Base-by-base conservation (phyloP, 1,140 invertebrate species). In the Periplaneta americana region DNA sequence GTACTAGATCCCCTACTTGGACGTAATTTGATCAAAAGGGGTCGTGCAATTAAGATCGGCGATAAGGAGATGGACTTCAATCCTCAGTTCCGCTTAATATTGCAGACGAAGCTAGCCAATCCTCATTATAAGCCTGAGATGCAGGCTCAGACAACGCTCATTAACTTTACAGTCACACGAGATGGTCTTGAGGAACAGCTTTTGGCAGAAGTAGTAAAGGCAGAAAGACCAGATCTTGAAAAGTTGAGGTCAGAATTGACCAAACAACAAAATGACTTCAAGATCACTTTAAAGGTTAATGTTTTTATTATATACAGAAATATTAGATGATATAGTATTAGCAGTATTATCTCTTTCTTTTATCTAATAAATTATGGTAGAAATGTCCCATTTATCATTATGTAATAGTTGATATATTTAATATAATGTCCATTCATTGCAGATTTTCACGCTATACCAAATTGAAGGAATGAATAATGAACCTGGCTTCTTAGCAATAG, bases 101-200 rank as follows among this genome's bases (percentile, higher is more conserved):
- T 98, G 0, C 97, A 98, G 86, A 98, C 97, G 1, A 98, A 98
- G 89, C 86, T 98, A 74, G 96, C 95, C 1, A 98, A 98, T 89
- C 97, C 97, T 9, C 97, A 98, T 88, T 99, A 98, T 86, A 97
- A 98, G 86, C 97, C 97, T 0, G 97, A 99, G 89, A 96, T 98
- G 92, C 97, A 99, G 88, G 97, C 97, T 0, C 97, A 98, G 88
- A 96, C 96, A 28, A 98, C 97, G 5, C 89, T 98, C 6, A 98
- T 98, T 79, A 98, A 98, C 87, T 98, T 98, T 86, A 98, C 97
- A 35, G 97, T 99, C 0, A 99, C 97, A 0, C 92, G 93, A 84
- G 96, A 97, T 88, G 96, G 96, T 75, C 89, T 99, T 9, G 97
- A 99, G 88, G 97, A 98, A 87, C 97, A 99, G 88, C 87, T 99